A percentile compares a stretch with the other conserved stretches of the same genome.
Evolutionary conservation across 2,888 invertebrate genomes (phyloP).

Genomic region (Eupeodes latifasciatus): DNA sequence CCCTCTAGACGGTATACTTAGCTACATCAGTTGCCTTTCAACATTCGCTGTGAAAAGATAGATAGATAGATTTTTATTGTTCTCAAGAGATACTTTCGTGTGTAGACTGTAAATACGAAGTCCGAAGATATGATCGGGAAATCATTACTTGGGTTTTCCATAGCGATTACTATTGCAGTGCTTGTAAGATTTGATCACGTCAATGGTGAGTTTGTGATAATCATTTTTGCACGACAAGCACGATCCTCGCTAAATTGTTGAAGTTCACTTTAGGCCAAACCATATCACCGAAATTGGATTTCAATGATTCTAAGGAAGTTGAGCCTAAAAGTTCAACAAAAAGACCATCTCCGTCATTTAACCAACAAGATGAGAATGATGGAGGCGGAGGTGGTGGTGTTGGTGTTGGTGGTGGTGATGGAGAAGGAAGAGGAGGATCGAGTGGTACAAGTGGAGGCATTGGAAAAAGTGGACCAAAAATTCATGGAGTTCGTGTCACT

Average conservation of each 20-base stretch:
- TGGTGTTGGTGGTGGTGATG: conserved; percentile 39
- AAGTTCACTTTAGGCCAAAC: conserved; percentile 79
- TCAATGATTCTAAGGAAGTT: conserved; percentile 80
- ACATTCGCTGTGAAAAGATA: conserved; percentile 56
- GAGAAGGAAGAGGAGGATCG: conserved; percentile 49
- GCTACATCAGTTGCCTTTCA: conserved; percentile 56
- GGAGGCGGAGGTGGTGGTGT: conserved; percentile 41
- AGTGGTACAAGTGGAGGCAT: conserved; percentile 40
- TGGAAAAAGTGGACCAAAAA: conserved; percentile 82
- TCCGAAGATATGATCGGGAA: conserved; percentile 59
- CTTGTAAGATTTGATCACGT: conserved; percentile 46
- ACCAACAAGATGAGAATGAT: conserved; percentile 77
- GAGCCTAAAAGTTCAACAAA: conserved; percentile 78
- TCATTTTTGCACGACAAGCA: conserved; percentile 74
- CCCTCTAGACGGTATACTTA: conserved; percentile 8
- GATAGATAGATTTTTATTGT: conserved; percentile 31
- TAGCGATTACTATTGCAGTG: conserved; percentile 47
- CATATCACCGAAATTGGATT: conserved; percentile 83
- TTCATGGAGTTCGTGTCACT: conserved; percentile 84
- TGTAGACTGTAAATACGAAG: background rate
- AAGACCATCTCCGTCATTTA: conserved; percentile 75
- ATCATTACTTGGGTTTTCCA: conserved; percentile 42
- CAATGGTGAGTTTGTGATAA: conserved; percentile 55
- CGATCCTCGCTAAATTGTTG: conserved; percentile 27
- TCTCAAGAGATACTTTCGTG: conserved; percentile 38